Conservation (phyloP, 2,888 invertebrate species). For the Melieria picta region DNA sequence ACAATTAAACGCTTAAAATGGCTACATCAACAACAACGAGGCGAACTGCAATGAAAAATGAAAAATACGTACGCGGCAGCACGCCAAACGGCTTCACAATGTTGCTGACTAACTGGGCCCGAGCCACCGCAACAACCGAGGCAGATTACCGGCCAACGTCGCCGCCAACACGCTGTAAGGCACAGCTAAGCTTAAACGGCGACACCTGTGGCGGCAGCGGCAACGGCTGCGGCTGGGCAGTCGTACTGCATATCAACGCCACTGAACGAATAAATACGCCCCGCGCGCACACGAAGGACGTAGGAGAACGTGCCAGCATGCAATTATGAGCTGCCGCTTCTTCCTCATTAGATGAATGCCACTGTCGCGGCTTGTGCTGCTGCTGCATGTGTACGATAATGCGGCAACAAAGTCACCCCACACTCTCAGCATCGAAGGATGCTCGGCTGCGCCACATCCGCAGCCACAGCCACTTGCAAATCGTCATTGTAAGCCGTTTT, state of each 20-base stretch:
- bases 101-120: background rate
- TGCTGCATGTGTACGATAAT: background rate
- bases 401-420: background rate
- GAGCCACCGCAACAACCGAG: background rate
- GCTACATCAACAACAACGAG: too few relatives aligned
- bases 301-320: background rate
- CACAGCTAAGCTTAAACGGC: too few relatives aligned
- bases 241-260: background rate
- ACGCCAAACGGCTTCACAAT: too few relatives aligned
- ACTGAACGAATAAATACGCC: background rate
- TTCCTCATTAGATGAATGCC: background rate
- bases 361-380: background rate
- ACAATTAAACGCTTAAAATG: too few relatives aligned
- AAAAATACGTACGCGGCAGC: too few relatives aligned
- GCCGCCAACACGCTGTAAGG: too few relatives aligned
- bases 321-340: background rate
- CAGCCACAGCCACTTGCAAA: background rate
- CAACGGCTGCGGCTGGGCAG: background rate
- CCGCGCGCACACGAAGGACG: background rate
- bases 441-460: too few relatives aligned
- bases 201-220: background rate
- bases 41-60: too few relatives aligned
- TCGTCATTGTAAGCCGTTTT: slow-evolving; percentile 4
- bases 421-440: too few relatives aligned
- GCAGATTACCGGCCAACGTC: too few relatives aligned